A percentile compares a stretch with the other conserved stretches of the same genome.
Conservation (phyloP, 2,888 invertebrate species). For the Leptothorax acervorum region DNA sequence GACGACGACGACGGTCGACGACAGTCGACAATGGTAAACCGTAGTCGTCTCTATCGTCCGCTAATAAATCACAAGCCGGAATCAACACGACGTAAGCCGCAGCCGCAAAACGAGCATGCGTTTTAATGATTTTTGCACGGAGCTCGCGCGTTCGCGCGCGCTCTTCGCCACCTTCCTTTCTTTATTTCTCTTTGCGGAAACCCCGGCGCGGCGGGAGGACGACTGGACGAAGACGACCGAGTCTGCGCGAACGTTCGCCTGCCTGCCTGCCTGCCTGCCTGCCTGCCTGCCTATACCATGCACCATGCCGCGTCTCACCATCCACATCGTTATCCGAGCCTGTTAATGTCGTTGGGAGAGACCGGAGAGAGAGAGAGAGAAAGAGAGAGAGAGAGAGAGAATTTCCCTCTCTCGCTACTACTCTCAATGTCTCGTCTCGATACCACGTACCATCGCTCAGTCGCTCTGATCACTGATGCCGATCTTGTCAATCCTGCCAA, state of each 20-base stretch:
- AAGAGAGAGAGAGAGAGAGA: background rate
- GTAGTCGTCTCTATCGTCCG: background rate
- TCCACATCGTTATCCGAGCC: slow-evolving; percentile 15
- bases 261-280: background rate
- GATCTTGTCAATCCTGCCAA: background rate
- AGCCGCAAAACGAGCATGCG: slow-evolving; percentile 73
- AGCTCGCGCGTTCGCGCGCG: slow-evolving; percentile 73
- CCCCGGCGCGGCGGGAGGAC: slow-evolving; percentile 62
- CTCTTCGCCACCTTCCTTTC: slow-evolving; percentile 73
- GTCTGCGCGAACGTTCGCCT: slow-evolving; percentile 75
- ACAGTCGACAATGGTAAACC: slow-evolving; percentile 6
- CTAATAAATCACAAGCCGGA: slow-evolving; percentile 66
- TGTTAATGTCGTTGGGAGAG: background rate
- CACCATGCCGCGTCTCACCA: slow-evolving; percentile 8
- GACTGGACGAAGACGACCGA: slow-evolving; percentile 74
- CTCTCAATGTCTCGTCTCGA: background rate
- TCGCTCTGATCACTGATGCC: too few species aligned
- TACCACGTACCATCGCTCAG: background rate
- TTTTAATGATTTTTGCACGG: slow-evolving; percentile 81
- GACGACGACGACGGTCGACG: background rate
- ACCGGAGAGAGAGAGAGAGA: too few species aligned
- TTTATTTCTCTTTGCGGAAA: slow-evolving; percentile 77
- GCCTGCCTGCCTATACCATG: too few species aligned
- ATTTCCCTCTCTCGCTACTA: background rate
- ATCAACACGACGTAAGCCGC: slow-evolving; percentile 68